Evolutionary conservation across 2,113 vertebrate genomes (phyloP).

Genomic region (Delphinus delphis): DNA sequence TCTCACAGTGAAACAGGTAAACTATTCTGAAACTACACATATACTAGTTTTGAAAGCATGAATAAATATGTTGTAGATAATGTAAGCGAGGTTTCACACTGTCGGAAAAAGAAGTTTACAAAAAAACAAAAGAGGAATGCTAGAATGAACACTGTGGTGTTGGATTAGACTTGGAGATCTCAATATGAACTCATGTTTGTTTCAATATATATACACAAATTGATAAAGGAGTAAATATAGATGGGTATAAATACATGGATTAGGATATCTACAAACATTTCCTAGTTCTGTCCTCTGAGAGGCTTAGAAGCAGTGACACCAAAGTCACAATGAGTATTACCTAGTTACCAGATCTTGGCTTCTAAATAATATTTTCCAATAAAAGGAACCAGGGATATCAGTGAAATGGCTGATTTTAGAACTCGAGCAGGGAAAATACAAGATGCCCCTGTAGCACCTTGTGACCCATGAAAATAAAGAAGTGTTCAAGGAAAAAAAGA

Average conservation of each 20-base stretch:
- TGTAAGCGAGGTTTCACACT: neutral
- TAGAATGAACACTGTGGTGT: neutral
- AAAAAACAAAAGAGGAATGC: neutral
- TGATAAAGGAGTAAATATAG: neutral
- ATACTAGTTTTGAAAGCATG: neutral
- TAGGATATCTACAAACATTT: conserved; percentile 19
- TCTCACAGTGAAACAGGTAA: neutral
- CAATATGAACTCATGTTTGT: neutral
- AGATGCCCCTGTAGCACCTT: neutral
- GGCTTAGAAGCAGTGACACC: neutral
- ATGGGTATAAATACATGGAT: neutral
- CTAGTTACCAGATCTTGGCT: neutral
- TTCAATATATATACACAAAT: neutral
- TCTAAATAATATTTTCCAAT: neutral
- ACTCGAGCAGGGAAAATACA: neutral
- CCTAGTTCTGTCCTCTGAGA: neutral
- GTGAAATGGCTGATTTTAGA: neutral
- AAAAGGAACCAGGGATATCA: neutral
- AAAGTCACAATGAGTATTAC: neutral
- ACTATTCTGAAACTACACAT: neutral
- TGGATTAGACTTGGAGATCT: neutral
- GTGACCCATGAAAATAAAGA: neutral
- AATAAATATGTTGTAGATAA: neutral
- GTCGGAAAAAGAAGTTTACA: neutral
- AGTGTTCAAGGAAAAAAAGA: neutral